These are phyloP conservation scores for Danio kyathit DNA, from an alignment of 2,797 vertebrate genomes.

Conservation along the genomic window DNA sequence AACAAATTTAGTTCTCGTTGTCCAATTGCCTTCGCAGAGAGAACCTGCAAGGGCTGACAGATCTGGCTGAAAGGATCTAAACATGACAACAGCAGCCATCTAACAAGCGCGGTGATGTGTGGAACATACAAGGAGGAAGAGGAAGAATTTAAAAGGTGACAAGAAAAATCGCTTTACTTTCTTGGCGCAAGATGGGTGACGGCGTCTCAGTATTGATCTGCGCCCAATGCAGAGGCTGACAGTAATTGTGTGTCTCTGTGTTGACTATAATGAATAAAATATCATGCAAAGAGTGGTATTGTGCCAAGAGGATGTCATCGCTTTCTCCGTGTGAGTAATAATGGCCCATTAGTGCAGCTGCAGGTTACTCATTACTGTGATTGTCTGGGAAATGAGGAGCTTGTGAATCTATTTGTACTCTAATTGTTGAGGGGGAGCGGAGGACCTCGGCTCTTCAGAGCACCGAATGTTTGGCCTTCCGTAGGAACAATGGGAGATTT, in stretches of 20 bases:
- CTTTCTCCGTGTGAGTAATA: slow-evolving; percentile 69
- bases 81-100: slow-evolving; percentile 9
- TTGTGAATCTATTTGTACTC: slow-evolving; percentile 58
- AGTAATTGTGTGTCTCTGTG: slow-evolving; percentile 72
- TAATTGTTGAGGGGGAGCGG: slow-evolving; percentile 45
- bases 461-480: slow-evolving; percentile 26
- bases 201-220: slow-evolving; percentile 35
- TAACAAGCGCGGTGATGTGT: not conserved
- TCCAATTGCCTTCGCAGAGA: slow-evolving; percentile 52
- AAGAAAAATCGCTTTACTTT: slow-evolving; percentile 10
- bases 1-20: slow-evolving; percentile 66
- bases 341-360: slow-evolving; percentile 67
- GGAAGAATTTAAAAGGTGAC: slow-evolving; percentile 18
- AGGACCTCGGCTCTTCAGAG: slow-evolving; percentile 25
- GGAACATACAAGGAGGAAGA: not conserved
- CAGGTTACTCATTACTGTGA: slow-evolving; percentile 66
- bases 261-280: slow-evolving; percentile 79
- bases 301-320: slow-evolving; percentile 67
- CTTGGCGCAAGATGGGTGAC: not conserved
- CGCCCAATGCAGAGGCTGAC: slow-evolving; percentile 48
- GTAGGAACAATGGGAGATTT: slow-evolving; percentile 36
- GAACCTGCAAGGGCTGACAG: slow-evolving; percentile 48
- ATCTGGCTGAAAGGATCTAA: slow-evolving; percentile 16
- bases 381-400: slow-evolving; percentile 61
- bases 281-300: slow-evolving; percentile 72